A percentile compares a stretch with the other conserved stretches of the same genome.
Evolutionary conservation across 2,888 invertebrate species (phyloP).

Genomic region (Sphaerophoria taeniata): DNA sequence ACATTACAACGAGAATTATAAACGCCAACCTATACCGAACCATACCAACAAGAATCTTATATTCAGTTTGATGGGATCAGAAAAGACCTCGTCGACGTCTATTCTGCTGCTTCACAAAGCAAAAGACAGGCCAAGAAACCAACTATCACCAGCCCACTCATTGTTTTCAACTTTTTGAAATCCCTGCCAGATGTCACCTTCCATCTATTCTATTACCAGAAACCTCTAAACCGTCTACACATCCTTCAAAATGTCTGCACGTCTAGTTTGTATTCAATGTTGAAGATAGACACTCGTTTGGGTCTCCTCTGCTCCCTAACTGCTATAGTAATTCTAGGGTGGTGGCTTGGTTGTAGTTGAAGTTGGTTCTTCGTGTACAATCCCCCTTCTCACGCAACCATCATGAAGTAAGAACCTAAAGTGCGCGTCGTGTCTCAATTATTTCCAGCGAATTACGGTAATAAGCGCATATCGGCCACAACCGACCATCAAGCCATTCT

Average conservation of each 20-base stretch:
- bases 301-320: constrained; percentile 2
- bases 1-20: not conserved
- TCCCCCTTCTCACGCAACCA: not conserved
- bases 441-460: constrained; percentile 75
- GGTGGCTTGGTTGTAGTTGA: constrained; percentile 43
- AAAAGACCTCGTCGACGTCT: constrained; percentile 1
- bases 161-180: constrained; percentile 69
- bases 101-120: not conserved
- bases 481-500: constrained; percentile 14
- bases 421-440: constrained; percentile 75
- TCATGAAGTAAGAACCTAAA: constrained; percentile 49
- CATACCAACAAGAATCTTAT: constrained; percentile 49
- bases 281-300: constrained; percentile 39
- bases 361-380: not conserved
- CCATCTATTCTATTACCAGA: constrained; percentile 34
- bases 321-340: constrained; percentile 61
- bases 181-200: constrained; percentile 73
- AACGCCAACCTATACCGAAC: constrained; percentile 9
- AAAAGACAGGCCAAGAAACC: constrained; percentile 20
- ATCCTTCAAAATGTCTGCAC: constrained; percentile 74
- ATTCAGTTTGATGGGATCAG: constrained; percentile 60
- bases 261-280: constrained; percentile 67
- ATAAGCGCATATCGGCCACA: constrained; percentile 72
- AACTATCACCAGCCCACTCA: constrained; percentile 60
- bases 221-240: constrained; percentile 50